Conservation (phyloP, 2,113 vertebrate genomes). For the Argyrosomus japonicus region DNA sequence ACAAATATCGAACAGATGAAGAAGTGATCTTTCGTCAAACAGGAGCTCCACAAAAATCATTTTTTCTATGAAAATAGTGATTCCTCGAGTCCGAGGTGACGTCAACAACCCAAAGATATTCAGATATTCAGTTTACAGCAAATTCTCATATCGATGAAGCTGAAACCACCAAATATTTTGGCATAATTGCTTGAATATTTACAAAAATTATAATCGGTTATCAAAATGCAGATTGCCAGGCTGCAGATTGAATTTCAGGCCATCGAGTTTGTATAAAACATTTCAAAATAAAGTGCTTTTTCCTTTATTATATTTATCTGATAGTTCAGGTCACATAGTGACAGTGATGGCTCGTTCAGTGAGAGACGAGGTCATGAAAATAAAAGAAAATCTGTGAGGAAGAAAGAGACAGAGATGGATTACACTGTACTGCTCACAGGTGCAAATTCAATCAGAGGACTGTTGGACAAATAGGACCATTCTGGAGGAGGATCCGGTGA, state of each 20-base stretch:
- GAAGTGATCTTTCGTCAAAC: too few species aligned
- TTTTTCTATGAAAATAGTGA: too few species aligned
- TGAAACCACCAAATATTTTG: background rate
- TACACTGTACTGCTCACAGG: background rate
- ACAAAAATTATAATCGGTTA: background rate
- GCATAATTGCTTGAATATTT: background rate
- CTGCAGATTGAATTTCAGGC: background rate
- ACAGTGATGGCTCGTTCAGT: too few species aligned
- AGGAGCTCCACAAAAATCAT: too few species aligned
- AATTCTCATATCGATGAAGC: background rate
- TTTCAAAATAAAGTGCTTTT: background rate
- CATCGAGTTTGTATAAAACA: too few species aligned
- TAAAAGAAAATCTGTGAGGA: background rate
- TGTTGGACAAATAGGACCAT: background rate
- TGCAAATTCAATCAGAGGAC: background rate
- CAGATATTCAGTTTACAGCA: background rate
- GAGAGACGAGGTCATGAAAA: background rate
- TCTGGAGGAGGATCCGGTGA: slow-evolving; percentile 2
- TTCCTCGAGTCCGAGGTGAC: too few species aligned
- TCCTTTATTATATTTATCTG: background rate
- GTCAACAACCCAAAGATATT: too few species aligned
- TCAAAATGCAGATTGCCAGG: background rate
- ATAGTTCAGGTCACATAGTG: background rate
- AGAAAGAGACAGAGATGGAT: background rate
- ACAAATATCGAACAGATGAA: too few species aligned